A percentile compares a stretch with the other conserved stretches of the same genome.
Evolutionary conservation across 2,797 vertebrate genomes (phyloP).

Genomic region (Cygnus olor): DNA sequence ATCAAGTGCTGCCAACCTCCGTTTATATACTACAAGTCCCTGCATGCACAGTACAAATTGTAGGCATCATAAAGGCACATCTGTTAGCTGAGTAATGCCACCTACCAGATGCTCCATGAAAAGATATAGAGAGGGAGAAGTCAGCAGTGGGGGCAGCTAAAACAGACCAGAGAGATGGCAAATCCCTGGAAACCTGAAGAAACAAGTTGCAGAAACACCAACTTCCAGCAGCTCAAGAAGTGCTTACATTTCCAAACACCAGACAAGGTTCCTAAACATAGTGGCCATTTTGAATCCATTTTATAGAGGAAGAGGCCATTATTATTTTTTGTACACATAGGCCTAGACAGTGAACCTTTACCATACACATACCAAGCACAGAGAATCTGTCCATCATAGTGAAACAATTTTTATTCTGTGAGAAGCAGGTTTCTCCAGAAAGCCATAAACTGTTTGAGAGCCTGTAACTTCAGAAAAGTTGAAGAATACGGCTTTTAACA

Average conservation of each 20-base stretch:
- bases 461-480: slow-evolving; percentile 32
- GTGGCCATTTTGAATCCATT: background rate
- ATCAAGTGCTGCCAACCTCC: slow-evolving; percentile 42
- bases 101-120: slow-evolving; percentile 30
- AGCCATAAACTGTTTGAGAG: background rate
- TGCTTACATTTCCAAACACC: background rate
- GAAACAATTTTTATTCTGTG: background rate
- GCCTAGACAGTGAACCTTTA: slow-evolving; percentile 9
- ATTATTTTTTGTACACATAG: background rate
- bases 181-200: slow-evolving; percentile 9
- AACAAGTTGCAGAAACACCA: background rate
- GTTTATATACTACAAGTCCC: slow-evolving; percentile 49
- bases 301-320: background rate
- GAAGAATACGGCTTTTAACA: slow-evolving; percentile 56
- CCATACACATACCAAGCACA: background rate
- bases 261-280: slow-evolving; percentile 5
- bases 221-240: background rate
- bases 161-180: background rate
- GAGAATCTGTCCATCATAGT: background rate
- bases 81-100: slow-evolving; percentile 58
- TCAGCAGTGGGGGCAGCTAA: background rate
- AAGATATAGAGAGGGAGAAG: slow-evolving; percentile 36
- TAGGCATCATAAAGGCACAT: slow-evolving; percentile 50
- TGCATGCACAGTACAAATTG: slow-evolving; percentile 21
- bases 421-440: slow-evolving; percentile 45